phyloP scores from a whole-genome alignment of 2,888 invertebrate species.

The Parasteatoda lunata region DNA sequence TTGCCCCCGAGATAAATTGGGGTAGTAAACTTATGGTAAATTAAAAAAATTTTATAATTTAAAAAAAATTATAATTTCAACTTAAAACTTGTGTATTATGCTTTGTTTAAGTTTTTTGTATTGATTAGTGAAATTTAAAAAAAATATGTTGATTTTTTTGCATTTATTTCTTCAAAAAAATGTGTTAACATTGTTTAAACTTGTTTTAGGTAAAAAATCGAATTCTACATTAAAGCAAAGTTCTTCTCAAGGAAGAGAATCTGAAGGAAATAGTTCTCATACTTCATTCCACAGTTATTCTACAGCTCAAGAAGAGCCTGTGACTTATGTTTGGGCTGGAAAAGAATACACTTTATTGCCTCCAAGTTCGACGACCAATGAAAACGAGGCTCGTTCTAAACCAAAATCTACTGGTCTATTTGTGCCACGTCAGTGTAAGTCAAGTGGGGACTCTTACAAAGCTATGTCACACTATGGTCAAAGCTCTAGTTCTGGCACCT shows the following conservation, averaged over 20 bases:
- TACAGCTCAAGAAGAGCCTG: constrained; percentile 17
- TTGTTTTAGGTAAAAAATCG: too few relatives aligned
- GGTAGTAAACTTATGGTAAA: too few relatives aligned
- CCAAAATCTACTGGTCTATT: constrained; percentile 15
- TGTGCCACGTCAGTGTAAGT: constrained; percentile 39
- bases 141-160: not conserved
- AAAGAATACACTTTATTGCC: constrained; percentile 59
- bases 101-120: not conserved
- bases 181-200: not conserved
- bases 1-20: too few relatives aligned
- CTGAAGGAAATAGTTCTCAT: too few relatives aligned
- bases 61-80: not conserved
- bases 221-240: not conserved
- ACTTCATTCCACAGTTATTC: not conserved
- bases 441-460: not conserved
- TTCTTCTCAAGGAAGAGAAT: too few relatives aligned
- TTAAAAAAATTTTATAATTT: too few relatives aligned
- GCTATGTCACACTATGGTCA: too few relatives aligned
- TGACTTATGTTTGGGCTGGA: constrained; percentile 66
- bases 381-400: not conserved
- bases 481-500: not conserved
- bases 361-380: not conserved
- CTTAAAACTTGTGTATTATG: not conserved
- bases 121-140: not conserved
- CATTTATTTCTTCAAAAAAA: not conserved